phyloP scores from a whole-genome alignment of 2,797 vertebrate species.

The Bradypodion ventrale region DNA sequence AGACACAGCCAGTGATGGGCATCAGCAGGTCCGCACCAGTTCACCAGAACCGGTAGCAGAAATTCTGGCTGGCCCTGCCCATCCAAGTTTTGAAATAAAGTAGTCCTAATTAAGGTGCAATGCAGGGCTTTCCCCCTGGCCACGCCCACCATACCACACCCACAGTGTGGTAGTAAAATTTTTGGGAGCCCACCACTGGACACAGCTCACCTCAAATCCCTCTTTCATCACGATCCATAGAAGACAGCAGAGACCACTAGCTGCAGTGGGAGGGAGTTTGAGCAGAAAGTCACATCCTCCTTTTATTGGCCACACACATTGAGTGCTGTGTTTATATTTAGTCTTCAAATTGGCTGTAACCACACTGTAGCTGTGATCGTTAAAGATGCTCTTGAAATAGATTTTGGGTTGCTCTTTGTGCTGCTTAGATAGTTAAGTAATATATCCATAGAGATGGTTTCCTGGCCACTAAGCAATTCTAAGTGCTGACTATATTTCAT shows the following conservation, averaged over 20 bases:
- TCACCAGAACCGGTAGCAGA: no score
- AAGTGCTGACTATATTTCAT: slow-evolving; percentile 19
- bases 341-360: slow-evolving; percentile 8
- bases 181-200: no score
- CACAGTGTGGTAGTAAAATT: no score
- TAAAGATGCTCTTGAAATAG: slow-evolving; percentile 24
- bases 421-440: slow-evolving; percentile 8
- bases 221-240: no score
- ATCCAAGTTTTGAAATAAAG: no score
- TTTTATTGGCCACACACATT: neutral
- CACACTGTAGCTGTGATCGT: slow-evolving; percentile 7
- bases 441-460: slow-evolving; percentile 19
- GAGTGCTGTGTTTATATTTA: slow-evolving; percentile 8
- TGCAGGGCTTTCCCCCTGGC: no score
- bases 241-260: neutral
- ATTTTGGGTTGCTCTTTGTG: slow-evolving; percentile 11
- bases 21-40: no score
- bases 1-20: no score
- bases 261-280: neutral
- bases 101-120: no score
- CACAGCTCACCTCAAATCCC: no score
- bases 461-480: slow-evolving; percentile 26
- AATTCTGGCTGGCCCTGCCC: no score
- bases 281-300: neutral
- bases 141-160: no score